Base-by-base conservation (phyloP, 2,888 invertebrate species). In the Lithophane ornitopus region DNA sequence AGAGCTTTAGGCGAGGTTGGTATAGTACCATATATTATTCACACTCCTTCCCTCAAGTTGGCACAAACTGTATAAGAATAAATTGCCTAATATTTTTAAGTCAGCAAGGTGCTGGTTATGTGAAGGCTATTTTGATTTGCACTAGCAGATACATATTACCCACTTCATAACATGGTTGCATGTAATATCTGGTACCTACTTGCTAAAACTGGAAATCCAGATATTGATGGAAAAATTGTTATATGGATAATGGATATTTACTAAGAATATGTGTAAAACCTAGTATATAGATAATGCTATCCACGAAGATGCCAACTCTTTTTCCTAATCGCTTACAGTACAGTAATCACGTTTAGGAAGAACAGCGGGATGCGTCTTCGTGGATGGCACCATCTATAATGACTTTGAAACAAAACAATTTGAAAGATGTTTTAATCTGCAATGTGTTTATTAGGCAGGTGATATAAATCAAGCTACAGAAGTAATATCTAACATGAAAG, bases 401-500 rank as follows among this genome's bases (percentile, higher is more conserved):
- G 49, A 22, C 22, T 52, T 41, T 16, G 6, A 63, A 41, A 44
- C 44, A 41, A 11, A 26, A 26, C 19, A 8, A 22, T 14, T 28
- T 39, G 9, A 52, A 54, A 11, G 9, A 49, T 44, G 11, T 56
- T 65, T 58, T 59, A 49, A 28, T 62, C 6, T 56, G 16, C 34
- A n/a, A 26, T 59, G 3, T 67, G 16, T 54, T 67, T 54, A 26
- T 16, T 26, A 96, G 96, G 93, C 91, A 12, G 98, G 97, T 22
- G 97, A 98, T 87, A 90, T 97, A 28, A 94, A 97, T 52, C 96
- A 97, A 88, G 96, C 97, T 0, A 93, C 96, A 22, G 96, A 97
- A 86, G 94, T 98, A 11, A 93, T 98, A 73, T 93, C 97, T 3
- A 96, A 97, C 66, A 98, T 98, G 97, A 97, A 97, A 85, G 89